A percentile compares a stretch with the other conserved stretches of the same genome.
These are phyloP conservation scores for Mythimna vitellina DNA, from an alignment of 2,888 invertebrate genomes.

Conservation along the genomic window DNA sequence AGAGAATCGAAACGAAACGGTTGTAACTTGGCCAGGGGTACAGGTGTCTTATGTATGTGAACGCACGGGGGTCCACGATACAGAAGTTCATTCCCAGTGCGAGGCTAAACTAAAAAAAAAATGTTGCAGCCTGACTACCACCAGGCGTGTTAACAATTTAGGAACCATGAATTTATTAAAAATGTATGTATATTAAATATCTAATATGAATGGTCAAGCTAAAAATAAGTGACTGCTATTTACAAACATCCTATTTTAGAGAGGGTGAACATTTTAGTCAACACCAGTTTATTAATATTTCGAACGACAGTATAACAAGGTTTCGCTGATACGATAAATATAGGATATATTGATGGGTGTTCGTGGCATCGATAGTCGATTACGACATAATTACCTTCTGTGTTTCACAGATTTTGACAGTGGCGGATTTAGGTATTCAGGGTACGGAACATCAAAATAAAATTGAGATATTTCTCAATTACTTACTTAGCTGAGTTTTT, in stretches of 20 bases:
- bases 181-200: background rate
- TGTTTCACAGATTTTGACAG: slow-evolving; percentile 52
- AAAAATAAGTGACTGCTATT: slow-evolving; percentile 24
- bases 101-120: too few species aligned
- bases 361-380: slow-evolving; percentile 59
- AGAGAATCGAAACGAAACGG: too few species aligned
- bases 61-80: too few species aligned
- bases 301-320: slow-evolving; percentile 42
- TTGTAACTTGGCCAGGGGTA: too few species aligned
- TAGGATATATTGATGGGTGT: slow-evolving; percentile 44
- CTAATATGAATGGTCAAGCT: background rate
- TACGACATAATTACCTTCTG: slow-evolving; percentile 71
- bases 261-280: slow-evolving; percentile 26
- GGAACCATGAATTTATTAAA: background rate
- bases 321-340: slow-evolving; percentile 42
- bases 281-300: slow-evolving; percentile 46
- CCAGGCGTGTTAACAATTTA: slow-evolving; percentile 1
- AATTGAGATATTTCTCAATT: too few species aligned
- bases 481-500: too few species aligned
- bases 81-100: too few species aligned
- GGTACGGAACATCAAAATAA: background rate
- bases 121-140: too few species aligned
- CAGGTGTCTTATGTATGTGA: too few species aligned
- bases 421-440: background rate
- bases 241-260: background rate